A percentile compares a stretch with the other conserved stretches of the same genome.
Evolutionary conservation across 92 coral and sea anemone species (phyloP).

Genomic region (Montipora capitata): DNA sequence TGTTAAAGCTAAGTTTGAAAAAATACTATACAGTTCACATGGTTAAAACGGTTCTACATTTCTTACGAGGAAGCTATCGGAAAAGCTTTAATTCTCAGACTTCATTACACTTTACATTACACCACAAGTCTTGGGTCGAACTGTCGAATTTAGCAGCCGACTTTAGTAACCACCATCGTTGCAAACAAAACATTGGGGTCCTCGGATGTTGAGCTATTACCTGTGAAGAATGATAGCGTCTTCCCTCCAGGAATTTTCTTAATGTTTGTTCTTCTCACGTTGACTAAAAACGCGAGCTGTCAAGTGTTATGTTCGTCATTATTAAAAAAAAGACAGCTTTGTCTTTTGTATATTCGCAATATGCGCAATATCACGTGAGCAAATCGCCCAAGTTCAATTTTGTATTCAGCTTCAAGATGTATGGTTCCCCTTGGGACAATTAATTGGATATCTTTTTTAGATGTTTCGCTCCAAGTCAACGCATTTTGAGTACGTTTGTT

Average conservation of each 20-base stretch:
- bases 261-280: not conserved
- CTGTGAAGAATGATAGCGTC: not conserved
- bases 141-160: not conserved
- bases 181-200: too few species aligned
- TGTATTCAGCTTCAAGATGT: not conserved
- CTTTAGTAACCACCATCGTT: too few species aligned
- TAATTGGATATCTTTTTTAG: not conserved
- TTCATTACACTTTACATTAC: too few species aligned
- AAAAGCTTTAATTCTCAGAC: too few species aligned
- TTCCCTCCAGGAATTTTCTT: not conserved
- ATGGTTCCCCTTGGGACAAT: not conserved
- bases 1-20: too few species aligned
- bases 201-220: not conserved
- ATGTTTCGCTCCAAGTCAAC: not conserved
- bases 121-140: too few species aligned
- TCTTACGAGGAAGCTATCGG: too few species aligned
- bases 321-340: not conserved
- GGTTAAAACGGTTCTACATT: too few species aligned
- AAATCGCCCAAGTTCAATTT: not conserved
- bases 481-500: not conserved
- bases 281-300: constrained; percentile 1
- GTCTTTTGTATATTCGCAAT: not conserved
- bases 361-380: not conserved
- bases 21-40: too few species aligned
- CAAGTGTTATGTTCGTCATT: constrained; percentile 1